Conservation (phyloP, 2,113 vertebrate genomes). For the Prionailurus viverrinus region DNA sequence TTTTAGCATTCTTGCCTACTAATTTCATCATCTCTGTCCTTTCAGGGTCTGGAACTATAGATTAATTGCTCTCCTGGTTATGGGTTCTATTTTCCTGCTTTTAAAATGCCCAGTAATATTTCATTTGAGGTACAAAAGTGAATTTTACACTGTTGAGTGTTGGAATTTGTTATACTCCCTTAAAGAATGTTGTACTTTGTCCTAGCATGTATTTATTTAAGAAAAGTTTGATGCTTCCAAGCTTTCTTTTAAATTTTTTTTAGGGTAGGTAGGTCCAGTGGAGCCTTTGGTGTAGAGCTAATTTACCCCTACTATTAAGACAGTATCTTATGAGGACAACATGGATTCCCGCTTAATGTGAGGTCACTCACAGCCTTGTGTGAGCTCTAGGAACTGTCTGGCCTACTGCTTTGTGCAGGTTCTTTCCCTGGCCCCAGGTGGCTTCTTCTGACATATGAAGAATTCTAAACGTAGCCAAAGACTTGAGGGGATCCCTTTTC, state of each 20-base stretch:
- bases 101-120: background rate
- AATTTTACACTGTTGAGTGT: background rate
- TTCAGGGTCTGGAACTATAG: background rate
- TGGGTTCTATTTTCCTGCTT: background rate
- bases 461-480: background rate
- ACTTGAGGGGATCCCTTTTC: background rate
- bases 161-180: background rate
- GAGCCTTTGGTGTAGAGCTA: background rate
- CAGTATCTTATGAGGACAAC: background rate
- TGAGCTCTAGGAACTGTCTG: background rate
- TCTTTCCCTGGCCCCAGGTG: too few relatives aligned
- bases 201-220: background rate
- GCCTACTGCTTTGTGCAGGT: background rate
- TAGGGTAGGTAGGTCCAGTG: background rate
- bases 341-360: background rate
- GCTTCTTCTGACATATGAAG: background rate
- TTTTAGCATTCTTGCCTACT: background rate
- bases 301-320: background rate
- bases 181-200: constrained; percentile 12
- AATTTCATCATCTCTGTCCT: background rate
- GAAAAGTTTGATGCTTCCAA: background rate
- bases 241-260: background rate
- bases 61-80: background rate
- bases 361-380: background rate
- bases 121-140: background rate